Evolutionary conservation across 2,113 vertebrate species (phyloP).

Genomic region (Mormyrus lacerda): DNA sequence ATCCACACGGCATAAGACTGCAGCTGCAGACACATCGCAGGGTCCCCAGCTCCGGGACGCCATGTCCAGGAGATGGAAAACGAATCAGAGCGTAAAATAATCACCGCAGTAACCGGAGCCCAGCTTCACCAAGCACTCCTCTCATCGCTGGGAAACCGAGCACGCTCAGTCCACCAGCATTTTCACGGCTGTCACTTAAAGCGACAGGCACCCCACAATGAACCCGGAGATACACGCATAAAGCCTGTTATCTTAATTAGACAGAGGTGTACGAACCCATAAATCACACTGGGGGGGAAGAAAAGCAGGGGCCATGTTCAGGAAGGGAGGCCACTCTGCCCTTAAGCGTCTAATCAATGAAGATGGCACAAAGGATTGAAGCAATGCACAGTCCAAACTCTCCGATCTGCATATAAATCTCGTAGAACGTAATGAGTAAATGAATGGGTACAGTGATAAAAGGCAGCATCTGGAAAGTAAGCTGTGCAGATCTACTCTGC

Average conservation of each 20-base stretch:
- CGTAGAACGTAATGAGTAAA: background rate
- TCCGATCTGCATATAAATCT: background rate
- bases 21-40: background rate
- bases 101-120: background rate
- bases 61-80: background rate
- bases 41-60: background rate
- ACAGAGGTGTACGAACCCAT: background rate
- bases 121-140: background rate
- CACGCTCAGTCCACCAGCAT: background rate
- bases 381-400: background rate
- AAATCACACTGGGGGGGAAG: background rate
- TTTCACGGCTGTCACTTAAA: background rate
- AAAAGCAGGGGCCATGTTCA: background rate
- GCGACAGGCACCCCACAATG: background rate
- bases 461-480: background rate
- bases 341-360: background rate
- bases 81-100: conserved; percentile 4
- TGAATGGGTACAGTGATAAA: background rate
- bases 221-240: background rate
- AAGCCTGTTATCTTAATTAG: conserved; percentile 2
- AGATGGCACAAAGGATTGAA: background rate
- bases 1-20: background rate
- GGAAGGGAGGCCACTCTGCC: background rate
- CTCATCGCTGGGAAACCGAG: background rate
- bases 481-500: background rate